Percentiles rank a stretch among this genome's conserved stretches.
Evolutionary conservation across 2,113 vertebrate species (phyloP).

Genomic region (Pseudopodoces humilis): DNA sequence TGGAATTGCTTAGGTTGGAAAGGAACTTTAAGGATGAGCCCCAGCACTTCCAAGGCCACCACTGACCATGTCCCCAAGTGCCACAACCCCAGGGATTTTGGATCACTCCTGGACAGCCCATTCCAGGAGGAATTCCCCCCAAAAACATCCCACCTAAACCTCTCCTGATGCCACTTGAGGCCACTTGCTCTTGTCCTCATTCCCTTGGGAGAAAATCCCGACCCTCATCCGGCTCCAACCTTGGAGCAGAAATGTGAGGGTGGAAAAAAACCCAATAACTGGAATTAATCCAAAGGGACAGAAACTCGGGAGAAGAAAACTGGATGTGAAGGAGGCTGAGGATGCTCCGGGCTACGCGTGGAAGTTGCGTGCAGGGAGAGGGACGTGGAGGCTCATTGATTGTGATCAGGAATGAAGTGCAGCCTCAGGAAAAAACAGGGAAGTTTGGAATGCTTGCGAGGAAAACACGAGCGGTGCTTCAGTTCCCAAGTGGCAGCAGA

Average conservation of each 20-base stretch:
- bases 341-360: neutral
- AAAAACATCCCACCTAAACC: neutral
- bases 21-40: neutral
- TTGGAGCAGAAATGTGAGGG: neutral
- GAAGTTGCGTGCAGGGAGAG: neutral
- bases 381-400: neutral
- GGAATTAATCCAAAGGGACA: neutral
- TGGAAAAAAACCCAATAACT: fast-evolving
- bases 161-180: neutral
- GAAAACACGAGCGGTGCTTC: fast-evolving
- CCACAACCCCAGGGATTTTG: neutral
- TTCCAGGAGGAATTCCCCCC: neutral
- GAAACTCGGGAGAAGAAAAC: neutral
- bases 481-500: neutral
- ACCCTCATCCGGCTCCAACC: neutral
- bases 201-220: neutral
- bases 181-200: fast-evolving
- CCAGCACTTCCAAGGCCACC: neutral
- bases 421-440: fast-evolving
- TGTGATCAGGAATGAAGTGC: neutral
- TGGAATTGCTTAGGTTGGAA: neutral
- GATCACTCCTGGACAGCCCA: neutral
- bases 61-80: neutral
- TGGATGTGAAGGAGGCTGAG: neutral
- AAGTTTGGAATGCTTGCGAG: neutral